These are phyloP conservation scores for Nematostella vectensis DNA, from an alignment of 92 coral and sea anemone genomes.

Conservation along the genomic window DNA sequence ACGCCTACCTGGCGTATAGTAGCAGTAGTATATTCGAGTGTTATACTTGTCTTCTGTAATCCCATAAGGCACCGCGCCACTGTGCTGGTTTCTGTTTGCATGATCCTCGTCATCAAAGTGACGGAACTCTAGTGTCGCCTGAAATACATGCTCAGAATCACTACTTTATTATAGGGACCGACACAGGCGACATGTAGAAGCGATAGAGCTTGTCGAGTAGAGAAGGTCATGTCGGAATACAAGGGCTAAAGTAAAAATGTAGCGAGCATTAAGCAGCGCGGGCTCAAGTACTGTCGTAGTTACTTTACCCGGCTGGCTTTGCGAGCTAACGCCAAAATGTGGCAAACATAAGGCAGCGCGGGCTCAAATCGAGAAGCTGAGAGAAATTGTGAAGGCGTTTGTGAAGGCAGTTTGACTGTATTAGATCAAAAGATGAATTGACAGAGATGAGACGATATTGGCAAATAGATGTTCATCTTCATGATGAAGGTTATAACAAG, in stretches of 20 bases:
- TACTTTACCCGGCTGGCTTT: constrained; percentile 59
- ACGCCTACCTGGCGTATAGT: constrained; percentile 63
- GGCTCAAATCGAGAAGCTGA: constrained; percentile 24
- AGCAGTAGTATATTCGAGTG: constrained; percentile 69
- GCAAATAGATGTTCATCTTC: constrained; percentile 44
- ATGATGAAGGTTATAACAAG: constrained; percentile 50
- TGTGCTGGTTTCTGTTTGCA: constrained; percentile 47
- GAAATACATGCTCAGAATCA: neutral
- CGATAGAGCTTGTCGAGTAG: no score
- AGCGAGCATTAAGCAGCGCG: no score
- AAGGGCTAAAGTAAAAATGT: no score
- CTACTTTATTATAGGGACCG: no score
- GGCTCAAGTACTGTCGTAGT: constrained; percentile 46
- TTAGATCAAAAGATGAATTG: constrained; percentile 30
- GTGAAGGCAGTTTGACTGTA: constrained; percentile 44
- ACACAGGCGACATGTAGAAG: no score
- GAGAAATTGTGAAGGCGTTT: constrained; percentile 28
- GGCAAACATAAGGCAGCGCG: constrained; percentile 13
- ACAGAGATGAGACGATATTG: constrained; percentile 30
- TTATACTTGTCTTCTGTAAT: constrained; percentile 57
- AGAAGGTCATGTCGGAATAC: no score
- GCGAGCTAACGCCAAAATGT: constrained; percentile 32
- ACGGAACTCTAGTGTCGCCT: constrained; percentile 64
- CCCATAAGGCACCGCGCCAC: constrained; percentile 56
- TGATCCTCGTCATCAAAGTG: constrained; percentile 86